phyloP scores from a whole-genome alignment of 2,797 vertebrate species.

The Tympanoctomys barrerae region DNA sequence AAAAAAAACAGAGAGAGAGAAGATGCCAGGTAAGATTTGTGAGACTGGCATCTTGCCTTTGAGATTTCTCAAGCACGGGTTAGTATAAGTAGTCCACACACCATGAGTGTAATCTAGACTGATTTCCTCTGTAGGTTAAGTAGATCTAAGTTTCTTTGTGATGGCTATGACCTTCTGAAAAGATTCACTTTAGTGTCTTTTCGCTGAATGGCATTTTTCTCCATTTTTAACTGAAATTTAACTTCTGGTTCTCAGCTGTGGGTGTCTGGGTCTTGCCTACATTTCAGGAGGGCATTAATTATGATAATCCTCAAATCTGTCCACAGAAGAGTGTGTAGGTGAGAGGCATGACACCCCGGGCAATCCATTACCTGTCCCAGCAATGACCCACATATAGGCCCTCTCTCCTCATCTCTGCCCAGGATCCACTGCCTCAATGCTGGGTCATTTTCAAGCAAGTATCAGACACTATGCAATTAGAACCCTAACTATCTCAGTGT shows the following conservation, averaged over 20 bases:
- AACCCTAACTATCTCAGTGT: neutral
- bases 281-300: neutral
- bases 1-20: too few species aligned
- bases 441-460: neutral
- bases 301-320: neutral
- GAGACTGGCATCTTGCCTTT: neutral
- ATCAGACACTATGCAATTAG: neutral
- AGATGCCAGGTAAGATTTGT: neutral
- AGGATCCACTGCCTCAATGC: fast-evolving
- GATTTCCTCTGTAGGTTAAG: neutral
- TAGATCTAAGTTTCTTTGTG: neutral
- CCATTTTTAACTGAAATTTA: neutral
- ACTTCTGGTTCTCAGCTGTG: neutral
- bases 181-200: neutral
- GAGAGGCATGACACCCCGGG: too few species aligned
- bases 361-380: neutral
- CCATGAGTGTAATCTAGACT: neutral
- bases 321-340: neutral
- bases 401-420: neutral
- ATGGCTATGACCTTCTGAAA: neutral
- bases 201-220: neutral
- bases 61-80: neutral
- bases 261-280: neutral
- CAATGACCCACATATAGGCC: neutral
- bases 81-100: neutral